phyloP scores from a whole-genome alignment of 2,888 invertebrate species.

The Sicus ferrugineus region DNA sequence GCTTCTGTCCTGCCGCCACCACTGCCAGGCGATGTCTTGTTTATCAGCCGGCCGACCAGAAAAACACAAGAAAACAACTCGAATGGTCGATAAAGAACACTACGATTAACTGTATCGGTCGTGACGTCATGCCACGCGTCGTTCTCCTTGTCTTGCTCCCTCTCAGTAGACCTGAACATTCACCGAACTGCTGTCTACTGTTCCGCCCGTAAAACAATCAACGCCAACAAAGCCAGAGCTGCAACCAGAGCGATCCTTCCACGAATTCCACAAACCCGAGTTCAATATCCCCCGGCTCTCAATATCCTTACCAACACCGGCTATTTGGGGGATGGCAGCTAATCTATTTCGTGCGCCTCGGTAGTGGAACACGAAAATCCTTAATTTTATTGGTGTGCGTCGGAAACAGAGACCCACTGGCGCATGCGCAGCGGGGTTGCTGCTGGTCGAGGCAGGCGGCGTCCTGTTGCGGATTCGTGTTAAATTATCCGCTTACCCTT shows the following conservation, averaged over 20 bases:
- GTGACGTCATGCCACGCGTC: slow-evolving; percentile 26
- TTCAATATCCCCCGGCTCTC: slow-evolving; percentile 17
- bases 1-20: neutral
- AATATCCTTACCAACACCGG: neutral
- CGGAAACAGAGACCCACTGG: neutral
- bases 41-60: slow-evolving; percentile 24
- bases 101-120: neutral
- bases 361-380: slow-evolving; percentile 28
- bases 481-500: slow-evolving; percentile 30
- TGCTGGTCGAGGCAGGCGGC: neutral
- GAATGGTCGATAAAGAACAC: neutral
- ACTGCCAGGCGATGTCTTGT: neutral
- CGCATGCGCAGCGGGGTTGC: slow-evolving; percentile 20
- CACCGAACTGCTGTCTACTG: neutral
- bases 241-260: slow-evolving; percentile 21
- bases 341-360: slow-evolving; percentile 25
- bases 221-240: slow-evolving; percentile 7
- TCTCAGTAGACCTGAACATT: neutral
- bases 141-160: neutral
- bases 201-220: slow-evolving; percentile 24
- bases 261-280: slow-evolving; percentile 20
- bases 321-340: neutral
- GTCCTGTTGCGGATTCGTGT: slow-evolving; percentile 22
- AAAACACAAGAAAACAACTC: slow-evolving; percentile 21
- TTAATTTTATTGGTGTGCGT: slow-evolving; percentile 6